Evolutionary conservation across 2,113 vertebrate genomes (phyloP).

Genomic region (Poeciliopsis retropinna): DNA sequence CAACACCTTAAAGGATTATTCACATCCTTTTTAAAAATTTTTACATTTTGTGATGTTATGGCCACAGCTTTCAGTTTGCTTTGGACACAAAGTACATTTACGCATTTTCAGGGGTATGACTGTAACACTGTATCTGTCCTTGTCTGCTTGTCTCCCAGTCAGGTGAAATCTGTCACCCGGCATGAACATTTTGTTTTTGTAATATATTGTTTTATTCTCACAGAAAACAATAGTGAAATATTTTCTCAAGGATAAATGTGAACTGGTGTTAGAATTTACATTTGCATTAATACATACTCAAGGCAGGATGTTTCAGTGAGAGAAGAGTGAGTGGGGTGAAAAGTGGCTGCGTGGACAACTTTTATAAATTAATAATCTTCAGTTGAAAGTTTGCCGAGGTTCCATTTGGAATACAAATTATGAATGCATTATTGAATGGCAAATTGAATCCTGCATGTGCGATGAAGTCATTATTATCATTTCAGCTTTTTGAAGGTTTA

Average conservation of each 20-base stretch:
- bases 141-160: too few relatives aligned
- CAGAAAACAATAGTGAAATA: not conserved
- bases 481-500: conserved; percentile 1
- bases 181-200: not conserved
- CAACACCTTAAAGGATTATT: not conserved
- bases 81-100: too few relatives aligned
- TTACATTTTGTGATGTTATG: not conserved
- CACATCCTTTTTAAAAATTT: not conserved
- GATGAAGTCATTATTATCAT: not conserved
- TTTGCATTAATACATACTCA: conserved; percentile 43
- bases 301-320: conserved; percentile 44
- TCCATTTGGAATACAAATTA: conserved; percentile 40
- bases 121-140: too few relatives aligned
- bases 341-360: conserved; percentile 53
- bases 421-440: conserved; percentile 21
- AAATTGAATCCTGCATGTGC: conserved; percentile 5
- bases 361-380: conserved; percentile 64
- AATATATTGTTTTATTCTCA: not conserved
- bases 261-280: not conserved
- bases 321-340: conserved; percentile 10
- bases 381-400: conserved; percentile 23
- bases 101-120: too few relatives aligned
- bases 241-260: not conserved
- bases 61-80: not conserved
- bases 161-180: not conserved